These are phyloP conservation scores for Sylvicola fuscatus DNA, from an alignment of 2,888 invertebrate genomes.

Conservation along the genomic window DNA sequence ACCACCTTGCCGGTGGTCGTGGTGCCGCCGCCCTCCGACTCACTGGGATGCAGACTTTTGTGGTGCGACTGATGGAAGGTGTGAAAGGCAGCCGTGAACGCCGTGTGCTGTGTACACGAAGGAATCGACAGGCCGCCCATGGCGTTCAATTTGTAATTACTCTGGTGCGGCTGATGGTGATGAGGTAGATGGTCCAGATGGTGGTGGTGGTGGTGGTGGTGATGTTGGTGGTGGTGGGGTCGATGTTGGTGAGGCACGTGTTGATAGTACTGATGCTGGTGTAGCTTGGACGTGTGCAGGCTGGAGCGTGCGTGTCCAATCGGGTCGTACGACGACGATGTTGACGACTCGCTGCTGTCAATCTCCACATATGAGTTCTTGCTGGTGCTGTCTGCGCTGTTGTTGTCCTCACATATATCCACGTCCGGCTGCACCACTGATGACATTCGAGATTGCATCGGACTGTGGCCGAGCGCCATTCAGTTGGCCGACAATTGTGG, in stretches of 20 bases:
- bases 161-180: background rate
- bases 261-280: too few species aligned
- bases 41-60: too few species aligned
- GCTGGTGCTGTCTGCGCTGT: slow-evolving; percentile 3
- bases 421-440: background rate
- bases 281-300: too few species aligned
- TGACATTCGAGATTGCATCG: too few species aligned
- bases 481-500: too few species aligned
- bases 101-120: slow-evolving; percentile 5
- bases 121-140: slow-evolving; percentile 10
- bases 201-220: background rate
- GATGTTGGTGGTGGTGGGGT: background rate
- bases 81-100: slow-evolving; percentile 10
- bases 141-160: background rate
- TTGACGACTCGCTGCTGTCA: background rate
- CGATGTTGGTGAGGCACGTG: background rate
- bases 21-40: background rate
- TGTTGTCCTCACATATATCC: background rate
- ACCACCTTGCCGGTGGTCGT: background rate
- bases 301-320: background rate
- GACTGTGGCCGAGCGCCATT: too few species aligned
- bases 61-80: slow-evolving; percentile 12
- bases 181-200: background rate
- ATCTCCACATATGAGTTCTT: slow-evolving; percentile 4
- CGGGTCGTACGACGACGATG: background rate